Evolutionary conservation across 2,797 vertebrate genomes (phyloP).

Genomic region (Tokudaia muenninki): DNA sequence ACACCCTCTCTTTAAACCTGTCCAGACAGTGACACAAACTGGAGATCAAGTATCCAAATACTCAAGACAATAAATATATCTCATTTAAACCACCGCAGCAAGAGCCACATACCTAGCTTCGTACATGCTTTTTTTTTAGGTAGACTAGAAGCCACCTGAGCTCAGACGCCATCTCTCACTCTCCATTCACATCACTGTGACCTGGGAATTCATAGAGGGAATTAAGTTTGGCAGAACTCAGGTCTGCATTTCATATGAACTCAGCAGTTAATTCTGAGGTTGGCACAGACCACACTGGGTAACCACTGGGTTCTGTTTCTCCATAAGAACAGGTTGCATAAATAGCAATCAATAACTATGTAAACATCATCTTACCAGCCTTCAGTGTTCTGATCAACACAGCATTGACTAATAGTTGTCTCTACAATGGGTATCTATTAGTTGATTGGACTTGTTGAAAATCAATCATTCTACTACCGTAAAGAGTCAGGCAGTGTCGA

Average conservation of each 20-base stretch:
- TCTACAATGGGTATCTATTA: not conserved
- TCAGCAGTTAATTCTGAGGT: not conserved
- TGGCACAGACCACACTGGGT: not conserved
- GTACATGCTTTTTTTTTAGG: not conserved
- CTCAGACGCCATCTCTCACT: not conserved
- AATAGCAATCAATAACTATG: no score
- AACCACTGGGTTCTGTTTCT: not conserved
- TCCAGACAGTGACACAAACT: no score
- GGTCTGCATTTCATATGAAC: not conserved
- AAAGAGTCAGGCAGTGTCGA: not conserved
- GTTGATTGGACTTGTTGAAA: conserved; percentile 10
- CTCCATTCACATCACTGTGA: not conserved
- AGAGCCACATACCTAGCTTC: not conserved
- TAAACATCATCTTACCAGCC: no score
- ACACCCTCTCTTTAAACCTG: no score
- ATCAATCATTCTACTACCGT: not conserved
- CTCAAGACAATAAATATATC: not conserved
- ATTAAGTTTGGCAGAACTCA: not conserved
- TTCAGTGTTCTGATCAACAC: not conserved
- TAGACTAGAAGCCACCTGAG: not conserved
- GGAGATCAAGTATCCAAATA: no score
- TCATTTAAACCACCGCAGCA: not conserved
- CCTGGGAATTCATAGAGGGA: not conserved
- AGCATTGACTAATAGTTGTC: not conserved
- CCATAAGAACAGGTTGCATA: no score